These are phyloP conservation scores for Pollenia amentaria DNA, from an alignment of 2,888 invertebrate genomes.

Conservation along the genomic window DNA sequence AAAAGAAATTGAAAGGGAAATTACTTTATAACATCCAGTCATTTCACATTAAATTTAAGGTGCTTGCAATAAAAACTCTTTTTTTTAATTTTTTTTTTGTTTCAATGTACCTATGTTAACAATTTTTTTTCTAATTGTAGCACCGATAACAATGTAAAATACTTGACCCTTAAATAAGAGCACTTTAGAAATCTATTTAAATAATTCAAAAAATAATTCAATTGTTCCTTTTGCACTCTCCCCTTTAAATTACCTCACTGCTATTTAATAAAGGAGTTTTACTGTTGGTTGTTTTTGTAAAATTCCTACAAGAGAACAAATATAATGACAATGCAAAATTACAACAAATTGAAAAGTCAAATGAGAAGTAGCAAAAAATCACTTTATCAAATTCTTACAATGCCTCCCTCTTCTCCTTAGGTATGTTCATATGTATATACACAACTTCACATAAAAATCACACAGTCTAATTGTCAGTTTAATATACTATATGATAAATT, in stretches of 20 bases:
- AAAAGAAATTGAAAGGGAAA: constrained; percentile 49
- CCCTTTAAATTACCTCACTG: constrained; percentile 1
- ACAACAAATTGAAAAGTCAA: constrained; percentile 47
- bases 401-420: not conserved
- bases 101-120: constrained; percentile 36
- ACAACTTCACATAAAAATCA: not conserved
- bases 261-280: constrained; percentile 33
- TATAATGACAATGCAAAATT: constrained; percentile 18
- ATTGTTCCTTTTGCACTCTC: not conserved
- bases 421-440: not conserved
- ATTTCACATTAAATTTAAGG: not conserved
- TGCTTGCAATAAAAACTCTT: not conserved
- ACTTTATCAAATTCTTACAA: constrained; percentile 56
- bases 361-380: constrained; percentile 26
- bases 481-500: not conserved
- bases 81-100: constrained; percentile 16
- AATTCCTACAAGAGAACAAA: constrained; percentile 45
- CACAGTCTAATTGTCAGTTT: too few species aligned
- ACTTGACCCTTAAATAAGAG: constrained; percentile 22
- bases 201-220: constrained; percentile 6
- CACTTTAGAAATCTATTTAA: constrained; percentile 15
- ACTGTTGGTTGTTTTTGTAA: constrained; percentile 14
- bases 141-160: constrained; percentile 21
- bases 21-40: constrained; percentile 41
- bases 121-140: constrained; percentile 4